phyloP scores from a whole-genome alignment of 2,797 vertebrate species.

The Hapalemur alaotrensis region DNA sequence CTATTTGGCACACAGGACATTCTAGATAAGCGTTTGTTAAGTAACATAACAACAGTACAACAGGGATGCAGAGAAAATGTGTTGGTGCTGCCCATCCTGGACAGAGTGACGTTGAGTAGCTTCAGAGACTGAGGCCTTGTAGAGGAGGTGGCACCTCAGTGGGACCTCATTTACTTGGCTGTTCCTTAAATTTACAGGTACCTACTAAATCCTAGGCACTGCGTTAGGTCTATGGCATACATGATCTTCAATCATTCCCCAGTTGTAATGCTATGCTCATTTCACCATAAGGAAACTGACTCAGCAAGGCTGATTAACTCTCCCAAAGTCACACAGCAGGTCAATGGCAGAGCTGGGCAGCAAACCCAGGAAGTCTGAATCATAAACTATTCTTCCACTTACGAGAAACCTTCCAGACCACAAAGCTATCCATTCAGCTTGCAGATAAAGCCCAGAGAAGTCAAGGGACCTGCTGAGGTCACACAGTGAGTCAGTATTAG shows the following conservation, averaged over 20 bases:
- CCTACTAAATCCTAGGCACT: rapidly evolving
- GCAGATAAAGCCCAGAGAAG: neutral
- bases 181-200: neutral
- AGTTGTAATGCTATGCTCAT: no score
- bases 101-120: rapidly evolving
- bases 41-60: neutral
- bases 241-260: rapidly evolving
- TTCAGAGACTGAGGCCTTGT: neutral
- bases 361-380: neutral
- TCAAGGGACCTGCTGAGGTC: neutral
- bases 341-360: neutral
- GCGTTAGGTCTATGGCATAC: rapidly evolving
- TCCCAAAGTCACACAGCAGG: neutral
- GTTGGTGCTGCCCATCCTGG: neutral
- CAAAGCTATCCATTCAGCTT: neutral
- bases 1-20: neutral
- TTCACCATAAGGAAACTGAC: neutral
- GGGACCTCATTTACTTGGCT: neutral
- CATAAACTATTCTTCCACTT: no score
- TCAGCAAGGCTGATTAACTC: neutral
- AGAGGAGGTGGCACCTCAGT: neutral
- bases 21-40: neutral
- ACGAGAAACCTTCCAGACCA: neutral
- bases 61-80: neutral
- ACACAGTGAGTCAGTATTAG: neutral